Base-by-base conservation (phyloP, 2,797 vertebrate species). In the Tolypeutes matacus region DNA sequence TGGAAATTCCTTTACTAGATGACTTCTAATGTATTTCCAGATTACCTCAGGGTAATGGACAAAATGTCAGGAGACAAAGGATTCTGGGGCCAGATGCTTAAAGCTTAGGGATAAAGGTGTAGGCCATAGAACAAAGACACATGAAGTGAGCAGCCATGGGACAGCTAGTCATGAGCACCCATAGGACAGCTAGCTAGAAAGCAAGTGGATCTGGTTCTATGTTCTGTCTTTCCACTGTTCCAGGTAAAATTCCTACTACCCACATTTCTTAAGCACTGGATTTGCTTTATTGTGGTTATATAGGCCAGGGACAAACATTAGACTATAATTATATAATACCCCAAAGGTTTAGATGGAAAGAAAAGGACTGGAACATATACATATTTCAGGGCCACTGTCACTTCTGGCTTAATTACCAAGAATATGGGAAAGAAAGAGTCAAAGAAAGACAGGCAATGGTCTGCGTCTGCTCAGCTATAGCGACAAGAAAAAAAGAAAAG, bases 1-100 rank as follows among this genome's bases (percentile, higher is more conserved):
- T 84, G 49, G 67, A 93, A 95, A 86, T 39, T 75, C 69, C 15
- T 90, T 75, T 39, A 78, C 64, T 56, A 77, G 69, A 42, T 80
- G 56, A 89, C 17, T 64, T 91, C 53, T 78, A 42, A 64, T 0
- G 0, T 2, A 85, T 85, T 93, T 82, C 53, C 62, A 91, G 89
- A 76, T 64, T 64, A 51, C 13, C 6, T 75, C 31, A 31, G 5
- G 20, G 20, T 36, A 8, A 8, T 58, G 8, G 31, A 20, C 23
- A n/a, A 51, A 76, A 92, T 46, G 27, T 91, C 34, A 92, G 65
- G n/a, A 92, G 34, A 86, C 17, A 65, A 81, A 77, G 12, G 34
- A 51, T 21, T 84, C 20, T 9, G 36, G 9, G 4, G 7, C 29
- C 34, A 91, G 69, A 46, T 65, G 46, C 31, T 56, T 51, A 13